Conservation (phyloP, 2,113 vertebrate species). For the Eptesicus fuscus region DNA sequence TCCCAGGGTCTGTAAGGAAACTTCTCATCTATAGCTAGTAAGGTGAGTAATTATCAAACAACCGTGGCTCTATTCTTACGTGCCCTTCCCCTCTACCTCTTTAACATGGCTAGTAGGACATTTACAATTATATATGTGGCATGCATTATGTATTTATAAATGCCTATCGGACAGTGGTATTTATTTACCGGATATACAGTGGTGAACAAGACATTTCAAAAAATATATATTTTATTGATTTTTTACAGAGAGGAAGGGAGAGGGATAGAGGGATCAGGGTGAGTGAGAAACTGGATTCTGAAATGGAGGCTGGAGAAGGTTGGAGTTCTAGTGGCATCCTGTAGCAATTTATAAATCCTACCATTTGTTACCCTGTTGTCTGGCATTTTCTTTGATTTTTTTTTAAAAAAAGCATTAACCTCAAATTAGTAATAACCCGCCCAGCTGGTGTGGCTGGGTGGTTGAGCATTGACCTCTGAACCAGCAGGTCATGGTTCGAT, state of each 20-base stretch:
- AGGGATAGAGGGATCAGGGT: not conserved
- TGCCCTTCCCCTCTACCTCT: no score
- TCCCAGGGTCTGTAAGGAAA: no score
- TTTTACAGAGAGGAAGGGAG: no score
- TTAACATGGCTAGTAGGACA: not conserved
- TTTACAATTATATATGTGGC: not conserved
- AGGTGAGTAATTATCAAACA: no score
- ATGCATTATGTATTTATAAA: not conserved
- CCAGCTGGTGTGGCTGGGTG: no score
- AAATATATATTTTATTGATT: no score
- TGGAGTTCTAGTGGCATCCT: conserved; percentile 40
- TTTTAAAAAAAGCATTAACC: not conserved
- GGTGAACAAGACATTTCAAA: not conserved
- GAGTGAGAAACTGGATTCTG: not conserved
- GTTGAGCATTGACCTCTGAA: no score
- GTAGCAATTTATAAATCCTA: not conserved
- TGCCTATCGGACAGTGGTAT: not conserved
- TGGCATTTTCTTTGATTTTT: conserved; percentile 4
- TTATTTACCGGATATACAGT: not conserved
- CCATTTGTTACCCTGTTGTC: not conserved
- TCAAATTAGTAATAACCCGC: not conserved
- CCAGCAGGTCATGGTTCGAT: no score
- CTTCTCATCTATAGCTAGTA: no score
- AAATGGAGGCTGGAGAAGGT: not conserved
- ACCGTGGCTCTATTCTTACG: no score